phyloP scores from a whole-genome alignment of 2,888 invertebrate genomes.

The Mesorhabditis sp. region DNA sequence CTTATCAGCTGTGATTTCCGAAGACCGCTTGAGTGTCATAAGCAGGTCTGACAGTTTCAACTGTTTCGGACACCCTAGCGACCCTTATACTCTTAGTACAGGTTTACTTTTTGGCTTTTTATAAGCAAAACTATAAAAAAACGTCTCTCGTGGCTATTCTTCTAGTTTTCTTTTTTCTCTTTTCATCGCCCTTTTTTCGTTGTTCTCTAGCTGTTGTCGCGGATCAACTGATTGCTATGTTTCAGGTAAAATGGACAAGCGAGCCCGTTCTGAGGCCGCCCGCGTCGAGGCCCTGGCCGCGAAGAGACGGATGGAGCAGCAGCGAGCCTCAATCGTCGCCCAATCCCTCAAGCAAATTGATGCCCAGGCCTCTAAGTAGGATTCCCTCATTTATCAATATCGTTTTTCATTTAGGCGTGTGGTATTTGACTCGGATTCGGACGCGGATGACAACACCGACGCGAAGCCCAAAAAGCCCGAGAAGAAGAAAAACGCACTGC shows the following conservation, averaged over 20 bases:
- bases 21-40: too few relatives aligned
- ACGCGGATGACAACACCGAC: background rate
- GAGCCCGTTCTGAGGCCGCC: background rate
- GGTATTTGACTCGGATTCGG: background rate
- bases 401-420: slow-evolving; percentile 3
- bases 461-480: background rate
- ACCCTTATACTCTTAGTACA: too few relatives aligned
- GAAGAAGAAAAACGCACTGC: background rate
- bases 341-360: background rate
- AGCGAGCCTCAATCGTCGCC: slow-evolving; percentile 1
- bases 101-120: too few relatives aligned
- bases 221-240: background rate
- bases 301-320: background rate
- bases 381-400: background rate
- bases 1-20: too few relatives aligned
- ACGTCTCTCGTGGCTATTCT: too few relatives aligned
- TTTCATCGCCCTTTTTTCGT: background rate
- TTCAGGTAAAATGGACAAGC: background rate
- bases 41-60: too few relatives aligned
- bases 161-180: too few relatives aligned
- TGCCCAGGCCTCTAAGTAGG: background rate
- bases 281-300: background rate
- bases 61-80: too few relatives aligned
- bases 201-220: background rate
- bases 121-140: too few relatives aligned